These are phyloP conservation scores for Chloroceryle inda DNA, from an alignment of 2,797 vertebrate genomes.

Conservation along the genomic window DNA sequence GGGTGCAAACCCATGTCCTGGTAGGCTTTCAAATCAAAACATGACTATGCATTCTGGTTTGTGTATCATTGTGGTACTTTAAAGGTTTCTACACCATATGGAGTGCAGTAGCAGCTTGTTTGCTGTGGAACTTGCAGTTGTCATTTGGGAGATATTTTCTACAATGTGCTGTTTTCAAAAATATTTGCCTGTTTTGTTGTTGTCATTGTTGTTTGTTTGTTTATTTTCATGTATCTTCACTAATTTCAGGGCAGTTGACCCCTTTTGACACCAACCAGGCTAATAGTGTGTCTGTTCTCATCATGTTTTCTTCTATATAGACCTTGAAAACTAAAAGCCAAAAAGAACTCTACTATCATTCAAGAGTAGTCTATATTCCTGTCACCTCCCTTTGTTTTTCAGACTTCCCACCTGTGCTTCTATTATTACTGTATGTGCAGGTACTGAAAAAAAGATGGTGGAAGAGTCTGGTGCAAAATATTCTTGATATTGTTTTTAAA, in stretches of 20 bases:
- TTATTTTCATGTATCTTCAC: background rate
- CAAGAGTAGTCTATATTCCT: background rate
- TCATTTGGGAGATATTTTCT: background rate
- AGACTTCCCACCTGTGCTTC: conserved; percentile 22
- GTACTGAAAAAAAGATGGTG: conserved; percentile 13
- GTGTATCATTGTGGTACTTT: background rate
- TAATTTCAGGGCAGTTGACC: background rate
- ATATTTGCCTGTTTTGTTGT: background rate
- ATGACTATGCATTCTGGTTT: background rate
- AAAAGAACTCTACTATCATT: background rate
- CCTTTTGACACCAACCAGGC: background rate
- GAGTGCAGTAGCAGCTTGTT: background rate
- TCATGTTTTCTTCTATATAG: conserved; percentile 18
- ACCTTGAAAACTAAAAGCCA: background rate
- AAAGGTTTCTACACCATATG: background rate
- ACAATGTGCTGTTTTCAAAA: background rate
- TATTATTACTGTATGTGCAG: conserved; percentile 1
- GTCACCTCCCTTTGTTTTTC: conserved; percentile 44
- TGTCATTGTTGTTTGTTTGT: too few relatives aligned
- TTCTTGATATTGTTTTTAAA: background rate
- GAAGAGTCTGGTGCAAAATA: conserved; percentile 6
- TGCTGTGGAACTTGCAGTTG: background rate
- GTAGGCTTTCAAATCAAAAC: background rate
- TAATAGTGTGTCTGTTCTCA: background rate
- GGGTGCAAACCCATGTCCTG: background rate